Evolutionary conservation across 2,797 vertebrate species (phyloP), one percentile per base, ranked within the genome.

Genomic region (Scarus forsteni): DNA sequence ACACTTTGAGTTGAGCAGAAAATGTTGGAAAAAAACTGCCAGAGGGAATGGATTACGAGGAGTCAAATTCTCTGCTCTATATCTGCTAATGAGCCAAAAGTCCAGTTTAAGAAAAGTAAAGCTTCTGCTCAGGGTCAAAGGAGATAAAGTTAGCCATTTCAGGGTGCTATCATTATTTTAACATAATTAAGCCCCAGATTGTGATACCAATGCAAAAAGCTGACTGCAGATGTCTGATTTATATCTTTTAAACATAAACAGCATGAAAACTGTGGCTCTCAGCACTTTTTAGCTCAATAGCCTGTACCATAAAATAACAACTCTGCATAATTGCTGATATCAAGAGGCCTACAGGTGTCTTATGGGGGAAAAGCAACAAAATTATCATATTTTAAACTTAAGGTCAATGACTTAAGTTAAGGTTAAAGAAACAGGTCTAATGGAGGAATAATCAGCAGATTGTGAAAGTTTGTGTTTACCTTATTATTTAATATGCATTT

Each of bases 1-100:
- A 68, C 10, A 51, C 59, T 60, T 77, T 6, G 67, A 70, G 64
- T 66, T 11, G 69, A 54, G 50, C 0, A n/a, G 15, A 50, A 77
- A 14, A 60, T 54, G 38, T 27, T 38, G 18, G 11, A 53, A 16
- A 46, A 10, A 45, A 55, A 49, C 1, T 36, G 70, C 70, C 73
- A 50, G 59, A 67, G 70, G 69, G 64, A 57, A 27, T 74, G 60
- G 3, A 27, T 18, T 40, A 66, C 43, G 49, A 13, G 11, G 58
- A 69, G 19, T 58, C 9, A 48, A 63, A 58, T 54, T 44, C 9
- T 11, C 18, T 40, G 39, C 60, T 63, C 44, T 19, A 36, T 51
- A 77, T 36, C 19, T 46, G 46, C 65, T 35, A 73, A 73, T 60
- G 0, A 69, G 61, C 9, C 8, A 45, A 57, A 69, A 64, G 6